Base-by-base conservation (phyloP, 1,140 invertebrate species). In the Metopolophium dirhodum region DNA sequence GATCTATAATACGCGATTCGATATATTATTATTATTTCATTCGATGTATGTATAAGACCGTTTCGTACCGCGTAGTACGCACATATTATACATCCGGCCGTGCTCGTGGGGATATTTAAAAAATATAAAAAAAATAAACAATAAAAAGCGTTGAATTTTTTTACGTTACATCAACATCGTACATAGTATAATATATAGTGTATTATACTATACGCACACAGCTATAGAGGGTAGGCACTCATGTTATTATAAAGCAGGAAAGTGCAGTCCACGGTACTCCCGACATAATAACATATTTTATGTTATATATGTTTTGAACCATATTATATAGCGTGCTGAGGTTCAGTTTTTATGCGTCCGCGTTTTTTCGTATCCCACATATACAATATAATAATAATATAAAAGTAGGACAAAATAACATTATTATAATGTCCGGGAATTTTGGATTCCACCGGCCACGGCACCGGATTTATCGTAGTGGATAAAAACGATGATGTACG, bases 131-230 rank as follows among this genome's bases (percentile, higher is more conserved):
- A 54, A 14, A n/a, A 54, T 54, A 68, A 61, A 68, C n/a, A n/a
- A 77, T 77, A 77, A 77, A 68, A 77, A 77, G 30, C 61, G 7
- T n/a, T n/a, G 61, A n/a, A 77, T 77, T 77, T 77, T 68, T 77
- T 77, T n/a, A 77, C n/a, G 61, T 77, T 77, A 77, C 61, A 77
- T 77, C 61, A n/a, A 77, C 61, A 77, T 77, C 61, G n/a, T 77
- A 77, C 61, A 77, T 77, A 77, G 61, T 68, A 68, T 68, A n/a
- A 68, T 68, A 68, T 68, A n/a, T 11, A n/a, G 30, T 68, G 30
- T 61, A 61, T 11, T 61, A 61, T 41, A 41, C 3, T 41, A 41
- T 41, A 41, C 41, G 41, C 3, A n/a, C 61, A 68, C 61, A 30
- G 57, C 11, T 68, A 57, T 47, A 47, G 61, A 68, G 61, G 61